Evolutionary conservation across 2,113 vertebrate species (phyloP).

Genomic region (Indicator maculatus): DNA sequence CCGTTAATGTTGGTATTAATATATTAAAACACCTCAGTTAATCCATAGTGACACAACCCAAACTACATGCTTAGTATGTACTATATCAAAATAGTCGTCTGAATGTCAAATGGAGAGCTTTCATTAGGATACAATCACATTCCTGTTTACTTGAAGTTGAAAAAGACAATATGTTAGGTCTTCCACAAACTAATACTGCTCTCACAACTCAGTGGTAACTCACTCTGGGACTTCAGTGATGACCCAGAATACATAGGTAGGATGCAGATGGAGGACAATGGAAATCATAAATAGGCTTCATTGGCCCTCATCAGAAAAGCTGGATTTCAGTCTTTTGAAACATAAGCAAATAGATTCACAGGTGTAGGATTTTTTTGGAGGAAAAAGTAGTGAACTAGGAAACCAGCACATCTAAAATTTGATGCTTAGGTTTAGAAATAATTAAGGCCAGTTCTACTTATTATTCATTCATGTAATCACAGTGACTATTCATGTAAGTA

Average conservation of each 20-base stretch:
- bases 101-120: background rate
- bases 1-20: background rate
- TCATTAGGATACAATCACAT: background rate
- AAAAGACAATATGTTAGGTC: background rate
- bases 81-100: background rate
- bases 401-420: background rate
- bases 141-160: conserved; percentile 11
- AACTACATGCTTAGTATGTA: background rate
- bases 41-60: background rate
- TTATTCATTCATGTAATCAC: conserved; percentile 13
- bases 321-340: background rate
- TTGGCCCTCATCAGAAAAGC: background rate
- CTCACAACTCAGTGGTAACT: background rate
- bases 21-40: background rate
- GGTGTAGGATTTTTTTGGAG: background rate
- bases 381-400: background rate
- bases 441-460: conserved; percentile 14
- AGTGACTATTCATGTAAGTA: conserved; percentile 20
- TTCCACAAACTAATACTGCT: background rate
- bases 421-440: background rate
- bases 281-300: background rate
- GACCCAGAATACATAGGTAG: background rate
- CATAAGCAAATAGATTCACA: background rate
- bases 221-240: background rate
- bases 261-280: background rate